A percentile compares a stretch with the other conserved stretches of the same genome.
phyloP scores from a whole-genome alignment of 2,888 invertebrate species.

The Torymus aiolomorphi region DNA sequence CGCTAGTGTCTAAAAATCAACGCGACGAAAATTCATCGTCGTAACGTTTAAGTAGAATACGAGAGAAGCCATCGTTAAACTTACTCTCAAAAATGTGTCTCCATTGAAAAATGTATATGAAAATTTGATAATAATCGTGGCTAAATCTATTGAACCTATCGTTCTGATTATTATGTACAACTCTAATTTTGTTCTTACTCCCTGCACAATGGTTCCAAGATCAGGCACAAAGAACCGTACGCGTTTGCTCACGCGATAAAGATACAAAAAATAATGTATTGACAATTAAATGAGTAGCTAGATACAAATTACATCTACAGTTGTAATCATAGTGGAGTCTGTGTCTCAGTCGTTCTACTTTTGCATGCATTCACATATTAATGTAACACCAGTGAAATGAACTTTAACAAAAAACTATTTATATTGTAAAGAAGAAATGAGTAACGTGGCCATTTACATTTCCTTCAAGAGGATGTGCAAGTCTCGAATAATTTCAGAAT shows the following conservation, averaged over 20 bases:
- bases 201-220: background rate
- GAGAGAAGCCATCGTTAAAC: slow-evolving; percentile 7
- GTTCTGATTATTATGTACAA: slow-evolving; percentile 40
- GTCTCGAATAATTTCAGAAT: background rate
- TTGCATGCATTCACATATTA: slow-evolving; percentile 9
- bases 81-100: slow-evolving; percentile 3
- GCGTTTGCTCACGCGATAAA: background rate
- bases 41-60: background rate
- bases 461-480: background rate
- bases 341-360: slow-evolving; percentile 41
- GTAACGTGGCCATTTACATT: background rate
- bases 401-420: slow-evolving; percentile 22
- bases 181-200: slow-evolving; percentile 35
- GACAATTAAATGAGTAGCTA: slow-evolving; percentile 39
- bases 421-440: slow-evolving; percentile 12
- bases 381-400: background rate
- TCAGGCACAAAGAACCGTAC: background rate
- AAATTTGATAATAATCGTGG: slow-evolving; percentile 10
- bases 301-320: slow-evolving; percentile 42
- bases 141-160: slow-evolving; percentile 23
- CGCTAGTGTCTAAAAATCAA: background rate
- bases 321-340: slow-evolving; percentile 33
- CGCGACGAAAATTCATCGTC: background rate
- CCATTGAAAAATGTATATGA: background rate
- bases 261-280: slow-evolving; percentile 28